These are phyloP conservation scores for Zelleria hepariella DNA, from an alignment of 2,888 invertebrate genomes.

Conservation along the genomic window DNA sequence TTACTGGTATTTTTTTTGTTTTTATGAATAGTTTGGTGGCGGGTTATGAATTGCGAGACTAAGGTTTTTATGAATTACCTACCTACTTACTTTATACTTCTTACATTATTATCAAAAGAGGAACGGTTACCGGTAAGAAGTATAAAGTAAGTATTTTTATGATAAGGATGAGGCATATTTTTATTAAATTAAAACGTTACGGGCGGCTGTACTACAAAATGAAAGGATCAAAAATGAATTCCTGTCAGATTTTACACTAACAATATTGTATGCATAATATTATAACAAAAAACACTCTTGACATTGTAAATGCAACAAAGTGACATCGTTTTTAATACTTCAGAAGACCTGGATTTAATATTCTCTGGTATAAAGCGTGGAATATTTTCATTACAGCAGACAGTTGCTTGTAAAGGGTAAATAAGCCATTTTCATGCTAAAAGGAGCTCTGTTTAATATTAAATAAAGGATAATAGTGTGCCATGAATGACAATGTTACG, in stretches of 20 bases:
- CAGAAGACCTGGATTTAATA: constrained; percentile 53
- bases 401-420: constrained; percentile 31
- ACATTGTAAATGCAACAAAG: constrained; percentile 2
- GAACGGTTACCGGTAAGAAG: too few species aligned
- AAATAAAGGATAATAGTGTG: constrained; percentile 13
- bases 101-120: too few species aligned
- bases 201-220: too few species aligned
- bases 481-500: not conserved
- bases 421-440: constrained; percentile 31
- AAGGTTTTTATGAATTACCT: too few species aligned
- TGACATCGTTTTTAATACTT: constrained; percentile 12
- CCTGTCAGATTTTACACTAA: not conserved
- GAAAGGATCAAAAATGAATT: not conserved
- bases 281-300: not conserved
- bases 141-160: too few species aligned
- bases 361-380: constrained; percentile 49
- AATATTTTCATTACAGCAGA: constrained; percentile 57
- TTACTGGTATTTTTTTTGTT: too few species aligned
- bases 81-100: too few species aligned
- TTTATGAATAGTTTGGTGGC: too few species aligned
- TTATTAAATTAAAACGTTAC: too few species aligned
- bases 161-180: too few species aligned
- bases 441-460: constrained; percentile 34
- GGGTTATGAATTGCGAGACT: too few species aligned
- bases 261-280: not conserved